Evolutionary conservation across 1,140 invertebrate species (phyloP), one percentile per base, ranked within the genome.

Genomic region (Diorhabda sublineata): DNA sequence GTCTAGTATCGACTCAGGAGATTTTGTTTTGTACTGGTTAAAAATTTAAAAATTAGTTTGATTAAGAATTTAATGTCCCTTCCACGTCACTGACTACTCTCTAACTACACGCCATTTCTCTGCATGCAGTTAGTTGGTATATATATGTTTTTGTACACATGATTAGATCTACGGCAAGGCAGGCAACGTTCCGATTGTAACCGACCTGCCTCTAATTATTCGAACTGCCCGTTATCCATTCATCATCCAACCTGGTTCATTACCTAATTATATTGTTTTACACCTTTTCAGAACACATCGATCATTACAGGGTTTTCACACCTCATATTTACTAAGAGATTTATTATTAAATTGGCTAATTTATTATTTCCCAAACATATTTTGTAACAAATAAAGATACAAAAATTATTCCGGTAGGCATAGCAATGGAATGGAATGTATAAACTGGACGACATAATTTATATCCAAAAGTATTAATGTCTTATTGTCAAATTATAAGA

Each of bases 151-250:
- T 52, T 52, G 66, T 66, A 64, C 64, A 67, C 69, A 66, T 70
- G 69, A 70, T 70, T 70, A 67, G 66, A 67, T 45, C 69, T 62
- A 67, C 43, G 9, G 44, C 42, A 70, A 70, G 6, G 6, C 64
- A 58, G 42, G 44, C 42, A 70, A 70, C 64, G 64, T 67, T 70
- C 67, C 43, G 64, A 45, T 58, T 65, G 41, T 57, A 41, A 58
- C 61, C 66, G 58, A 62, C 44, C 9, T 52, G 47, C 47, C 47
- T 70, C 64, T 71, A 26, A 26, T 26, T 70, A 73, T 72, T 73
- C 66, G 45, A 73, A 42, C 69, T 73, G 72, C 71, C 74, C 71
- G 56, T 61, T 45, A 67, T 26, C 70, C 68, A 71, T 75, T 75
- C 72, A 72, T 75, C 70, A 71, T 72, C 58, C 62, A 42, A 44